Conservation (phyloP, 2,113 vertebrate species). For the Sander vitreus region DNA sequence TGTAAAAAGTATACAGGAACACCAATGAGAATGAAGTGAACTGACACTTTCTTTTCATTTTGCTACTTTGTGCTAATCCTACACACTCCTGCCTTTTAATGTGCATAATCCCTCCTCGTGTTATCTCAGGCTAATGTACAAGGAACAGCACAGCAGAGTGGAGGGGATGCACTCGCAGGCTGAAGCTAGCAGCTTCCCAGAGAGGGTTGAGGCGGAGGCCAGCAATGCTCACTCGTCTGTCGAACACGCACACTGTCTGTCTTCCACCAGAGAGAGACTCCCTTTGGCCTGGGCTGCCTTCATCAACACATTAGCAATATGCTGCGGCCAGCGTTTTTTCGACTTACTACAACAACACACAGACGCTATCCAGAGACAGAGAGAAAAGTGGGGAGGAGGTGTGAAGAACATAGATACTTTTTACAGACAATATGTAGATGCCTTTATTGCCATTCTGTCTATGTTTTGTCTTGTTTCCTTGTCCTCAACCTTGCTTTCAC, state of each 20-base stretch:
- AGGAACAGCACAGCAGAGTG: conserved; percentile 45
- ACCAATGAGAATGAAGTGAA: background rate
- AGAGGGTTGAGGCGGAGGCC: conserved; percentile 81
- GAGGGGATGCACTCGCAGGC: conserved; percentile 66
- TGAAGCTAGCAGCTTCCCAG: conserved; percentile 74
- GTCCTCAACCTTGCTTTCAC: background rate
- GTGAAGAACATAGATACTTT: conserved; percentile 47
- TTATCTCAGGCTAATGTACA: conserved; percentile 58
- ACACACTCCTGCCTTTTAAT: conserved; percentile 52
- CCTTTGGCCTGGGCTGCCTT: conserved; percentile 68
- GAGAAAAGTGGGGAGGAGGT: conserved; percentile 53
- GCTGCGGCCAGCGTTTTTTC: conserved; percentile 74
- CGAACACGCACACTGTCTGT: conserved; percentile 77
- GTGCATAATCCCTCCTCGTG: conserved; percentile 55
- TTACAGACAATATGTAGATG: conserved; percentile 41
- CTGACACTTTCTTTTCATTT: conserved; percentile 20
- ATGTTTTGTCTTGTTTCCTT: conserved; percentile 9
- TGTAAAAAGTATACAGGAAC: background rate
- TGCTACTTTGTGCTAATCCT: conserved; percentile 53
- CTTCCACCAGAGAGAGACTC: conserved; percentile 72
- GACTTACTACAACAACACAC: conserved; percentile 59
- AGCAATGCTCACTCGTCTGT: conserved; percentile 78
- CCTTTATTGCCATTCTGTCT: conserved; percentile 17
- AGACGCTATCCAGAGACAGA: conserved; percentile 43
- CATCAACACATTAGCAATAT: conserved; percentile 81